phyloP scores from a whole-genome alignment of 64 coral and sea anemone species.

The Orbicella faveolata region DNA sequence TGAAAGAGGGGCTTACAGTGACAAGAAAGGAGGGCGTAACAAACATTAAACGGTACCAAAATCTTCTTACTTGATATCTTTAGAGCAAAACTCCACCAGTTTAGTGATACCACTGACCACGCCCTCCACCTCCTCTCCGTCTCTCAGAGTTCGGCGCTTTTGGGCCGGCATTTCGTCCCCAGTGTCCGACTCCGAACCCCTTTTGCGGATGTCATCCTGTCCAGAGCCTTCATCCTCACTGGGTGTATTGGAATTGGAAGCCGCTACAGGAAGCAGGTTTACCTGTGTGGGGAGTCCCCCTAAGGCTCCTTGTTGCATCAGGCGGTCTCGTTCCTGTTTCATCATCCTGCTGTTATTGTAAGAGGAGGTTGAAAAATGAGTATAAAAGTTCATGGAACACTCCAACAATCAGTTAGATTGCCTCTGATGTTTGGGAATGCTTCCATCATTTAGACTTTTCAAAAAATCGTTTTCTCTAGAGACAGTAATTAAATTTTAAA shows the following conservation, averaged over 20 bases:
- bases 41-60: not conserved
- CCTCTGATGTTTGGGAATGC: too few relatives aligned
- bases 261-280: constrained; percentile 42
- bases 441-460: not conserved
- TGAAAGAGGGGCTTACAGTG: not conserved
- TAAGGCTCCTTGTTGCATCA: constrained; percentile 70
- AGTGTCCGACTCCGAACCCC: constrained; percentile 51
- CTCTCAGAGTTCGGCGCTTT: constrained; percentile 57
- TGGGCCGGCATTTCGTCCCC: constrained; percentile 53
- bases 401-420: not conserved
- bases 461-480: too few relatives aligned
- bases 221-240: constrained; percentile 35
- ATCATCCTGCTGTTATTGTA: constrained; percentile 47
- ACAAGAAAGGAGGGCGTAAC: not conserved
- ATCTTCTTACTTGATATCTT: constrained; percentile 94
- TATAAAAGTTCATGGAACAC: not conserved
- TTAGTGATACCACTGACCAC: constrained; percentile 90
- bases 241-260: constrained; percentile 58
- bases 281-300: constrained; percentile 87
- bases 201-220: constrained; percentile 55
- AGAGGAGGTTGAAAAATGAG: not conserved
- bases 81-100: constrained; percentile 98
- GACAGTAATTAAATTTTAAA: too few relatives aligned
- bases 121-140: constrained; percentile 72
- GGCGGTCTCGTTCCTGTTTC: constrained; percentile 79